phyloP scores from a whole-genome alignment of 2,888 invertebrate genomes.

The Oxyteleia sp. region DNA sequence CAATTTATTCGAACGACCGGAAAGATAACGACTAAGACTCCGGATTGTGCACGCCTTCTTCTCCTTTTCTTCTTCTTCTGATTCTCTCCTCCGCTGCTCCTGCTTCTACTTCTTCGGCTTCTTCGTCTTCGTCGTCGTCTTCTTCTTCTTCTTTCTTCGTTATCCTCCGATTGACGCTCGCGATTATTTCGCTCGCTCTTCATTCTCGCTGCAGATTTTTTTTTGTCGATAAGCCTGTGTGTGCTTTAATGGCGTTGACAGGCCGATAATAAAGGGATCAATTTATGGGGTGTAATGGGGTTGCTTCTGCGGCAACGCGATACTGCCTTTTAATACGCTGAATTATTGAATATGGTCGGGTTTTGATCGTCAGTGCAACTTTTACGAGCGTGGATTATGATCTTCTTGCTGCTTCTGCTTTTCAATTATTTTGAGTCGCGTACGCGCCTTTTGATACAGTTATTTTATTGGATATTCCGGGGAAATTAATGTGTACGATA shows the following conservation, averaged over 20 bases:
- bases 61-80: conserved; percentile 28
- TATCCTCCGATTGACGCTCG: conserved; percentile 70
- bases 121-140: too few species aligned
- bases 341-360: conserved; percentile 58
- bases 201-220: conserved; percentile 59
- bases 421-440: conserved; percentile 54
- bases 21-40: conserved; percentile 75
- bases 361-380: conserved; percentile 53
- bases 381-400: conserved; percentile 59
- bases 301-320: conserved; percentile 68
- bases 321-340: conserved; percentile 68
- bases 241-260: conserved; percentile 73
- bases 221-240: conserved; percentile 72
- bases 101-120: conserved; percentile 20
- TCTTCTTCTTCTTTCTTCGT: conserved; percentile 52
- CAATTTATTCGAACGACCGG: conserved; percentile 75
- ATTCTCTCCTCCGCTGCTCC: conserved; percentile 19
- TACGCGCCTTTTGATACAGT: conserved; percentile 45
- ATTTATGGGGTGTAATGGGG: conserved; percentile 73
- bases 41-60: conserved; percentile 59
- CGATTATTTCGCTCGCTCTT: conserved; percentile 72
- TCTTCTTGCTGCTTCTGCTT: conserved; percentile 42
- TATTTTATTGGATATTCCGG: conserved; percentile 53
- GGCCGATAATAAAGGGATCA: conserved; percentile 73
- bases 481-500: conserved; percentile 41